phyloP scores from a whole-genome alignment of 2,113 vertebrate genomes.

The Prietella phreatophila region DNA sequence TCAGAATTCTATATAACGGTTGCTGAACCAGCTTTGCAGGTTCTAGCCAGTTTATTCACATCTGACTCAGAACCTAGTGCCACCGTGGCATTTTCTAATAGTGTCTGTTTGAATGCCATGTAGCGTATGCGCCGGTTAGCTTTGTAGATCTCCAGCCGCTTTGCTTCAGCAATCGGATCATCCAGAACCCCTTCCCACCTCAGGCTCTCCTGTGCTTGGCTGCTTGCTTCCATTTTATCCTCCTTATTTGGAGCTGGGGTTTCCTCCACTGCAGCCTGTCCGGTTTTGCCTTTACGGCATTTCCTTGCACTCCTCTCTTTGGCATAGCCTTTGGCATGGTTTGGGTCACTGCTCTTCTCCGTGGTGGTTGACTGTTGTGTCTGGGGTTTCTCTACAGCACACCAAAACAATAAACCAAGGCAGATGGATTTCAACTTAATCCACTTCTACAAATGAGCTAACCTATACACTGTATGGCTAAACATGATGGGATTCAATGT shows the following conservation, averaged over 20 bases:
- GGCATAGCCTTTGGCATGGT: conserved; percentile 26
- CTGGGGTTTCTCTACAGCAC: conserved; percentile 66
- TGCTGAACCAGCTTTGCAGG: conserved; percentile 16
- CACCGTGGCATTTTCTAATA: conserved; percentile 39
- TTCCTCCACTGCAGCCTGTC: conserved; percentile 26
- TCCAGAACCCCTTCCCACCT: conserved; percentile 81
- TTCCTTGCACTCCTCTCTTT: conserved; percentile 41
- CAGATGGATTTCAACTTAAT: conserved; percentile 33
- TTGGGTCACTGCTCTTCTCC: conserved; percentile 43
- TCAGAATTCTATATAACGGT: not conserved
- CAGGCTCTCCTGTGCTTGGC: conserved; percentile 71
- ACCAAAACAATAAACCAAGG: not conserved
- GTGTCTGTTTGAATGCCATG: conserved; percentile 66
- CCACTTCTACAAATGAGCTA: not conserved
- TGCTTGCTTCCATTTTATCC: conserved; percentile 46
- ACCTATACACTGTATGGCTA: not conserved
- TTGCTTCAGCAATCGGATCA: conserved; percentile 78
- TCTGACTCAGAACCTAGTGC: conserved; percentile 1
- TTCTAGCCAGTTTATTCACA: conserved; percentile 6
- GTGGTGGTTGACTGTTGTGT: conserved; percentile 40
- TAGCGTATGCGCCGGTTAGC: conserved; percentile 79
- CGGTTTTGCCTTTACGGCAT: conserved; percentile 31
- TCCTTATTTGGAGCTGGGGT: not conserved
- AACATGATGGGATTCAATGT: not conserved
- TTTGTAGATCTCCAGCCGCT: conserved; percentile 76